Evolutionary conservation across 1,140 invertebrate genomes (phyloP).

Genomic region (Drosophila quadrilineata): DNA sequence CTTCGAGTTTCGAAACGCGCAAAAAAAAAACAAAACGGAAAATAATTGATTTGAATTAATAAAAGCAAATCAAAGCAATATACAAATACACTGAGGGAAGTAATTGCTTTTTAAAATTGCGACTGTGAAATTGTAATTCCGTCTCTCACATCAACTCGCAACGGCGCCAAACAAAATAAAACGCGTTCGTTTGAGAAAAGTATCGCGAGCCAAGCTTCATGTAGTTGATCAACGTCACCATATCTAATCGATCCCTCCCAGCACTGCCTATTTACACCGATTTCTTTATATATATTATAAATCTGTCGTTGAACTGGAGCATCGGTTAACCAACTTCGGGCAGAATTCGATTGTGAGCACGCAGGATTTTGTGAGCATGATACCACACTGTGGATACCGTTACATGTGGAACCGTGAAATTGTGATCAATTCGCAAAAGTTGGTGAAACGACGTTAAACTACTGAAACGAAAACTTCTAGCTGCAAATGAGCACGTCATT

Average conservation of each 20-base stretch:
- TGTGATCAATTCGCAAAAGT: constrained; percentile 93
- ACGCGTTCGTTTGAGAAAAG: constrained; percentile 53
- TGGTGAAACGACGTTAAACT: constrained; percentile 90
- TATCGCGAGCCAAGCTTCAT: constrained; percentile 45
- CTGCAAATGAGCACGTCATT: constrained; percentile 25
- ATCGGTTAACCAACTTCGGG: constrained; percentile 5
- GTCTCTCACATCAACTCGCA: constrained; percentile 4
- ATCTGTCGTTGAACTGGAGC: constrained; percentile 10
- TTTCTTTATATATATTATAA: background rate
- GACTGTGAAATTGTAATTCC: background rate
- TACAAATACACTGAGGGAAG: background rate
- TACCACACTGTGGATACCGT: constrained; percentile 88
- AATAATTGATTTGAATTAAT: constrained; percentile 33
- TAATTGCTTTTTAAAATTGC: constrained; percentile 2
- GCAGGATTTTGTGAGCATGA: constrained; percentile 82
- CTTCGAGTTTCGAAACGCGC: constrained; percentile 55
- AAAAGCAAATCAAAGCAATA: constrained; percentile 13
- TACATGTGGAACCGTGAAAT: constrained; percentile 95
- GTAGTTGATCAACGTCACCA: constrained; percentile 44
- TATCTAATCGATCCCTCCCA: background rate
- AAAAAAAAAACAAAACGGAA: constrained; percentile 21
- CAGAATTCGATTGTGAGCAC: constrained; percentile 37
- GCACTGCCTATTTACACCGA: background rate
- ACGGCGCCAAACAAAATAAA: constrained; percentile 60
- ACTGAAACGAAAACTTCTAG: constrained; percentile 8